Base-by-base conservation (phyloP, 2,888 invertebrate species). In the Allophyes oxyacanthae region DNA sequence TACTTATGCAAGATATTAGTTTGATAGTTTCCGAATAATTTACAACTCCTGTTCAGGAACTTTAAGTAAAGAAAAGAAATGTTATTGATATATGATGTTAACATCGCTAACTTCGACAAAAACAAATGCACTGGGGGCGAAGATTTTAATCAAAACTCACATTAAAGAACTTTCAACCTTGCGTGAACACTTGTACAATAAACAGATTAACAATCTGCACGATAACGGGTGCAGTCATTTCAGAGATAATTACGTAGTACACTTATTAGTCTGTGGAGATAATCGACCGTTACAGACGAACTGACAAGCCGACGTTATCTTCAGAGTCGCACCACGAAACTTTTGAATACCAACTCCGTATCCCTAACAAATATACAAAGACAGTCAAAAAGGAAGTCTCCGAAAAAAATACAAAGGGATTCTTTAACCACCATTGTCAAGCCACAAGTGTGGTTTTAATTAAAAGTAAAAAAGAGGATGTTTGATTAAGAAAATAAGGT, bases 391-490 rank as follows among this genome's bases (percentile, higher is more conserved):
- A 57, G 62, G 57, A 64, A 69, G 59, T 65, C 66, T 48, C 15
- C 64, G 37, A 78, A 77, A 80, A 20, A 73, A 60, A 64, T 62
- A 80, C 79, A 83, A 82, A 81, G 75, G 71, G 72, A 50, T 74
- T 75, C 73, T 84, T 83, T 77, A 75, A 51, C 59, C 46, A 44
- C 70, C 75, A 79, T 85, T 87, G 86, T 85, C 66, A 72, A 70
- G 56, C 53, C 63, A 73, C 76, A 67, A 77, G 64, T 63, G 72
- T 63, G 75, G 72, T 71, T 75, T 78, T 77, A 79, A 82, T 83
- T 77, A 79, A 75, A 73, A 74, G 63, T 44, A 66, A 74, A 68
- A 72, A 77, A 70, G 52, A 67, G 75, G 72, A 78, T 82, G 74
- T 84, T 82, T 83, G 70, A 69, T 52, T 25, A 64, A 69, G 54